These are phyloP conservation scores for Chiloscyllium punctatum DNA, from an alignment of 2,797 vertebrate species.

Conservation along the genomic window DNA sequence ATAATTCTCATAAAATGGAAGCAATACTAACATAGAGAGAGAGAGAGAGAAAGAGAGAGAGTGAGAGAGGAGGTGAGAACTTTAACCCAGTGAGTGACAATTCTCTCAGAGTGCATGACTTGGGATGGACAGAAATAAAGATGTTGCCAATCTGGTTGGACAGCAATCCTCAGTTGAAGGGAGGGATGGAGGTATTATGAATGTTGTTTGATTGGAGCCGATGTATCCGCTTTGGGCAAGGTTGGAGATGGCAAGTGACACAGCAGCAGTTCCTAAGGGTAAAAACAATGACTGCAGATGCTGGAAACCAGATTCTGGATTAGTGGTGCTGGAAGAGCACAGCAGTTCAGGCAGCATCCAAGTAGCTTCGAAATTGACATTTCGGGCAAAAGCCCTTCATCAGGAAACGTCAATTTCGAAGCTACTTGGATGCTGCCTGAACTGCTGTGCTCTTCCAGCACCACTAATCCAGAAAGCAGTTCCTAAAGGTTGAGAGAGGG, in stretches of 20 bases:
- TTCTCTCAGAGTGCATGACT: background rate
- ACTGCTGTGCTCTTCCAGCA: too few species aligned
- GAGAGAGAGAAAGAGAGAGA: too few species aligned
- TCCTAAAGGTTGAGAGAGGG: background rate
- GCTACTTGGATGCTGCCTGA: too few species aligned
- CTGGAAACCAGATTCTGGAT: too few species aligned
- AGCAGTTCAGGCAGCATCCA: too few species aligned
- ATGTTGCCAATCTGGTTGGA: background rate
- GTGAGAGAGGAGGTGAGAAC: background rate
- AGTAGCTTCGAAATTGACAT: too few species aligned
- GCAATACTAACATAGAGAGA: background rate
- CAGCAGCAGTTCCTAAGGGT: background rate
- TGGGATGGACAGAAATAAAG: background rate
- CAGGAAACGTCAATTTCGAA: too few species aligned
- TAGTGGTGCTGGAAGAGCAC: too few species aligned
- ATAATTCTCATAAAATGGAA: background rate
- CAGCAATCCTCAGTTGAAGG: background rate
- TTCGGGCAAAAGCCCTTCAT: too few species aligned
- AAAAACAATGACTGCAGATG: too few species aligned
- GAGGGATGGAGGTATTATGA: background rate
- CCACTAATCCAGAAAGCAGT: too few species aligned
- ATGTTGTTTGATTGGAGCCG: background rate
- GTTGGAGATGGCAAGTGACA: background rate
- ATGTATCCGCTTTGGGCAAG: too few species aligned
- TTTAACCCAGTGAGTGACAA: background rate